Percentiles rank a stretch among this genome's conserved stretches.
Conservation (phyloP, 53 echinoderm and acorn worm species). For the Stichopus horrens region DNA sequence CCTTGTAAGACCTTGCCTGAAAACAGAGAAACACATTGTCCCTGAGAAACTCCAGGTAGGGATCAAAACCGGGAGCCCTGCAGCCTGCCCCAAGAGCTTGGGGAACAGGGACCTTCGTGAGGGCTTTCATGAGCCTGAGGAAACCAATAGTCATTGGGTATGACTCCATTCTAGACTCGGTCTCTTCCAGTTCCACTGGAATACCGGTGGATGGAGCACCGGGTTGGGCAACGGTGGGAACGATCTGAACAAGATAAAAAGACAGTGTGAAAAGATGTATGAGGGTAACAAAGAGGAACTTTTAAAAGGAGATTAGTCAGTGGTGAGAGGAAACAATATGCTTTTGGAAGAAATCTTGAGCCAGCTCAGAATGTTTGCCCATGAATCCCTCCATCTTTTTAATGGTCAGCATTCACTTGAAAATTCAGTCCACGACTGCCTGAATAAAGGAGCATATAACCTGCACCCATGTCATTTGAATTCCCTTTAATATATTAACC, state of each 20-base stretch:
- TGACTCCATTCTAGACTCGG: conserved; percentile 85
- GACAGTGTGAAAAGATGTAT: no score
- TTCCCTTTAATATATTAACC: no score
- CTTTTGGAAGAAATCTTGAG: no score
- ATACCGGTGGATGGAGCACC: conserved; percentile 69
- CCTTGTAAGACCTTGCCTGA: conserved; percentile 75
- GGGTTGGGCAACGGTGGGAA: conserved; percentile 69
- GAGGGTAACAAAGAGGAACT: no score
- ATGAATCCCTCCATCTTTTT: no score
- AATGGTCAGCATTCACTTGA: no score
- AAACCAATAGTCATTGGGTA: conserved; percentile 84
- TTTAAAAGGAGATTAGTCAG: no score
- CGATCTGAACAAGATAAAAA: conserved; percentile 50
- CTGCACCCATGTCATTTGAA: no score
- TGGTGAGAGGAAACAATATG: no score
- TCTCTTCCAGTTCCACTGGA: conserved; percentile 90
- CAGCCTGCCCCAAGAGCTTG: conserved; percentile 82
- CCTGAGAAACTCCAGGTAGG: conserved; percentile 91
- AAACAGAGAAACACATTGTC: conserved; percentile 90
- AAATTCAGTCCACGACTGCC: no score
- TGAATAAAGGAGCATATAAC: no score
- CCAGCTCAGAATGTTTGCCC: no score
- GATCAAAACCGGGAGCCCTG: conserved; percentile 93
- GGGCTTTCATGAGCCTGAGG: conserved; percentile 66
- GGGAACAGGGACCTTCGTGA: conserved; percentile 76